Evolutionary conservation across 2,888 invertebrate species (phyloP).

Genomic region (Drosophila greeni): DNA sequence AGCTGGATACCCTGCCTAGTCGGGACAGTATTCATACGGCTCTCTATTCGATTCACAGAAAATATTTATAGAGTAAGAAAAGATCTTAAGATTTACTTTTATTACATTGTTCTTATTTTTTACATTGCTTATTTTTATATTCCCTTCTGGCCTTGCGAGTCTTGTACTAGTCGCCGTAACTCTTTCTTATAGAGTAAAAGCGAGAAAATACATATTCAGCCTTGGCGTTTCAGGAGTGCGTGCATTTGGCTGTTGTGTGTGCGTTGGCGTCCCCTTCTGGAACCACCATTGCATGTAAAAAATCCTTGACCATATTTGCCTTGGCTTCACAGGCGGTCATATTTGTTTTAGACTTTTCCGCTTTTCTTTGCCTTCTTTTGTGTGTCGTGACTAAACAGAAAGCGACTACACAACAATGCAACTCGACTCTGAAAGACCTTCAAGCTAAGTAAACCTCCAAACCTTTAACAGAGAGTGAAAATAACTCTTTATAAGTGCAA

Average conservation of each 20-base stretch:
- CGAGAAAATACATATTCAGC: conserved; percentile 9
- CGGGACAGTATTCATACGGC: no score
- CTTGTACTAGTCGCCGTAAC: no score
- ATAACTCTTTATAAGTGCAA: conserved; percentile 1
- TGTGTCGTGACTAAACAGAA: conserved; percentile 25
- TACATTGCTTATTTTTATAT: no score
- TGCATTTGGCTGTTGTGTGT: conserved; percentile 6
- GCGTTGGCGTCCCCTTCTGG: conserved; percentile 7
- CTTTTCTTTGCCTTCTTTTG: conserved; percentile 16
- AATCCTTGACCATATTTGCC: conserved; percentile 51
- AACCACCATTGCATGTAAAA: conserved; percentile 11
- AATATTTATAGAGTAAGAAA: neutral
- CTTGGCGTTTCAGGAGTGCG: conserved; percentile 14
- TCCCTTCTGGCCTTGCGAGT: no score
- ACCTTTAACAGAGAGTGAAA: conserved; percentile 3
- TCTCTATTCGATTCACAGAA: neutral
- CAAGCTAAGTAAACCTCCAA: neutral
- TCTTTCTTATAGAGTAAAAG: no score
- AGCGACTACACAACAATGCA: conserved; percentile 15
- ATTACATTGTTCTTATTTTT: no score
- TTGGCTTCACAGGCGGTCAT: conserved; percentile 39
- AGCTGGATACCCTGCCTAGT: neutral
- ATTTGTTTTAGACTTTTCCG: conserved; percentile 44
- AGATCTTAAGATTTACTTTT: no score
- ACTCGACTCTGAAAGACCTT: conserved; percentile 7